These are phyloP conservation scores for Eugnorisma glareosa DNA, from an alignment of 2,888 invertebrate species.

Conservation along the genomic window DNA sequence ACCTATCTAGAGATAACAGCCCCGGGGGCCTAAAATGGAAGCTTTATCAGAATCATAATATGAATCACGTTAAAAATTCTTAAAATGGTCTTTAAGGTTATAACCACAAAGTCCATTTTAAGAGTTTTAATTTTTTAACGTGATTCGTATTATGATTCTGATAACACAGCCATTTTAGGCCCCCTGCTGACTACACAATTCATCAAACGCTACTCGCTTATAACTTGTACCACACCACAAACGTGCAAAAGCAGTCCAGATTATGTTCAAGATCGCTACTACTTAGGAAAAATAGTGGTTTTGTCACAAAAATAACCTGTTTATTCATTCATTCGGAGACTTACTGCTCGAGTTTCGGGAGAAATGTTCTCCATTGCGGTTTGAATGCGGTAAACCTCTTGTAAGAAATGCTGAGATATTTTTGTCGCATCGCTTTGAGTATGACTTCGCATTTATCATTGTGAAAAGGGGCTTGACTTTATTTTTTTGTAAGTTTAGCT, in stretches of 20 bases:
- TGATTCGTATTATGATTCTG: no score
- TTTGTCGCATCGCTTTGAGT: conserved; percentile 30
- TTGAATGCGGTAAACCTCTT: conserved; percentile 38
- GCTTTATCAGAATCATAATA: no score
- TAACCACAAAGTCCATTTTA: no score
- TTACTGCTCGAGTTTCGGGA: conserved; percentile 31
- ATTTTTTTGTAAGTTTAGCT: conserved; percentile 3
- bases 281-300: conserved; percentile 61
- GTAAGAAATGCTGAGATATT: conserved; percentile 24
- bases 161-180: no score
- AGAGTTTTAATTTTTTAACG: no score
- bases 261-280: conserved; percentile 63
- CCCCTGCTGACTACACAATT: not conserved
- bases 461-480: not conserved
- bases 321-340: conserved; percentile 58
- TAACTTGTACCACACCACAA: conserved; percentile 19
- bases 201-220: conserved; percentile 9
- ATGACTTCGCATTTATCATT: conserved; percentile 32
- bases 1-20: no score
- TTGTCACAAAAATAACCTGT: conserved; percentile 61
- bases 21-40: no score
- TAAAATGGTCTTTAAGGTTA: no score
- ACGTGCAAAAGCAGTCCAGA: conserved; percentile 58
- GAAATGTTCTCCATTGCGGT: conserved; percentile 21
- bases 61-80: no score